Percentiles rank a stretch among this genome's conserved stretches.
These are phyloP conservation scores for Ictalurus punctatus DNA, from an alignment of 2,113 vertebrate genomes.

Conservation along the genomic window DNA sequence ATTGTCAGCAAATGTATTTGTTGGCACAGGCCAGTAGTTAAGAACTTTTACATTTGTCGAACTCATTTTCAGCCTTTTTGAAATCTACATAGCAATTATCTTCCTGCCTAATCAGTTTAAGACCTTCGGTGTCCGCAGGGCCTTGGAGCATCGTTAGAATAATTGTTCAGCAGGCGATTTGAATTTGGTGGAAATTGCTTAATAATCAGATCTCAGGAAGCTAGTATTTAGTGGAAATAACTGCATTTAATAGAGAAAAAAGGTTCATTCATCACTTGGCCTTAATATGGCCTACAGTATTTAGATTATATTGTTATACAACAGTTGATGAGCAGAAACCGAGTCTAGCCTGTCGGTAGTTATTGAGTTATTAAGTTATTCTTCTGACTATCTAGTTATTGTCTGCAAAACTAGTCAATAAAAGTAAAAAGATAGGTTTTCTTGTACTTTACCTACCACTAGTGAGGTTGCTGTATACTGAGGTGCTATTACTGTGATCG, in stretches of 20 bases:
- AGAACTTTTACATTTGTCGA: conserved; percentile 78
- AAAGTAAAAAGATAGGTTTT: not conserved
- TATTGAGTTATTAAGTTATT: not conserved
- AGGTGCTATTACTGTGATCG: conserved; percentile 52
- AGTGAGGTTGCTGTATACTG: conserved; percentile 49
- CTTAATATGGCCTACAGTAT: not conserved
- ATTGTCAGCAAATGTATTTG: conserved; percentile 80
- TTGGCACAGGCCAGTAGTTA: conserved; percentile 72
- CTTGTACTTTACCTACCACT: conserved; percentile 18
- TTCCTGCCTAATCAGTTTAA: conserved; percentile 77
- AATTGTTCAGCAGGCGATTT: conserved; percentile 77
- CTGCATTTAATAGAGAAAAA: conserved; percentile 69
- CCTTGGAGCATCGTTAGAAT: conserved; percentile 74
- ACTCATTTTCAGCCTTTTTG: conserved; percentile 74
- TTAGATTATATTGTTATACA: conserved; percentile 4
- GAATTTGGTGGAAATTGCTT: conserved; percentile 77
- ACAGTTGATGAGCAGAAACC: conserved; percentile 19
- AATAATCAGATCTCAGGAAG: conserved; percentile 78
- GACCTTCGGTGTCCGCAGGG: conserved; percentile 75
- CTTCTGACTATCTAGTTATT: not conserved
- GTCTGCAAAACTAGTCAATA: not conserved
- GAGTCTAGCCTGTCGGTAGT: not conserved
- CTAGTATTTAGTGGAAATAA: conserved; percentile 73
- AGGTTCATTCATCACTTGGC: conserved; percentile 18
- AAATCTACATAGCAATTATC: conserved; percentile 81